Percentiles rank a stretch among this genome's conserved stretches.
phyloP scores from a whole-genome alignment of 2,888 invertebrate genomes.

The Trichacis sp. region DNA sequence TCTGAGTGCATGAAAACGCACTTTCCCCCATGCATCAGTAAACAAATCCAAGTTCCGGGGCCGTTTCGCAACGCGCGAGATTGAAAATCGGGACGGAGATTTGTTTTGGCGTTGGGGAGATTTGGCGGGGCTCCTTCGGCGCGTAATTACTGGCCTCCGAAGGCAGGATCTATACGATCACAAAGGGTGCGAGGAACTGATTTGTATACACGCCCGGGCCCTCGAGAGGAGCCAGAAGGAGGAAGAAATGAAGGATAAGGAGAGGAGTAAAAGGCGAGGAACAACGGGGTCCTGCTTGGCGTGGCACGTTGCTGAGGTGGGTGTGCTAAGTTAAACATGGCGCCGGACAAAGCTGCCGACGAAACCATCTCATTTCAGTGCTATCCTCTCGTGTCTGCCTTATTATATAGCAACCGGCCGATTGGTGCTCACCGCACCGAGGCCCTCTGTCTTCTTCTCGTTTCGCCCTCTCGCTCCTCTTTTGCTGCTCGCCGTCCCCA shows the following conservation, averaged over 20 bases:
- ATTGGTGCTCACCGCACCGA: slow-evolving; percentile 48
- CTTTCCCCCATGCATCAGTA: too few species aligned
- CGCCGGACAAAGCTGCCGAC: slow-evolving; percentile 46
- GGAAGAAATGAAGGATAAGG: slow-evolving; percentile 26
- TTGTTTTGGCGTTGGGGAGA: background rate
- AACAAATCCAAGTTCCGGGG: too few species aligned
- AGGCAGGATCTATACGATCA: slow-evolving; percentile 38
- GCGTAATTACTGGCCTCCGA: slow-evolving; percentile 39
- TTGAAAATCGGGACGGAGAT: too few species aligned
- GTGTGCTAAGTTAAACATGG: slow-evolving; percentile 65
- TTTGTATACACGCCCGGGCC: slow-evolving; percentile 49
- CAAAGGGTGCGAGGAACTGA: slow-evolving; percentile 51
- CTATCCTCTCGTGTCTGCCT: slow-evolving; percentile 51
- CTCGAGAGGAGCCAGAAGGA: slow-evolving; percentile 17
- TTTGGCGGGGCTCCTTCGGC: slow-evolving; percentile 20
- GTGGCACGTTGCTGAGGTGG: slow-evolving; percentile 61
- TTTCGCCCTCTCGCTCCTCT: slow-evolving; percentile 24
- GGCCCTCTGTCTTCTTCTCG: slow-evolving; percentile 33
- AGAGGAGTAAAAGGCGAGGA: slow-evolving; percentile 45
- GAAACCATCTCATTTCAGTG: slow-evolving; percentile 61
- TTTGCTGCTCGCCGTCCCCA: too few species aligned
- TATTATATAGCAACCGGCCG: slow-evolving; percentile 47
- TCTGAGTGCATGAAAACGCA: too few species aligned
- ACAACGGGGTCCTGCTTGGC: slow-evolving; percentile 37
- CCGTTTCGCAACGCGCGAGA: too few species aligned